Conservation (phyloP, 2,113 vertebrate genomes). For the Sinosuthora webbiana region DNA sequence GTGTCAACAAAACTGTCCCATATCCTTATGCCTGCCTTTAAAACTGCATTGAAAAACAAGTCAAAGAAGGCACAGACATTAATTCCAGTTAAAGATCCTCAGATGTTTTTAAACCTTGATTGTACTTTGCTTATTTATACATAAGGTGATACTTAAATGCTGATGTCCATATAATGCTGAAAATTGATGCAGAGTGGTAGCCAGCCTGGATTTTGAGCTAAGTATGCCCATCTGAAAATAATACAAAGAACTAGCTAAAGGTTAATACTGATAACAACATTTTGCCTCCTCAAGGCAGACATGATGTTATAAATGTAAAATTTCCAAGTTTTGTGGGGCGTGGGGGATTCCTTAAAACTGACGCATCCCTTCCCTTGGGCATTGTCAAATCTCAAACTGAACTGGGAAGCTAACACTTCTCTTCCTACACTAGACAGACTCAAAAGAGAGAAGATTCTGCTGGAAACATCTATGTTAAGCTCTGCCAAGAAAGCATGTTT, state of each 20-base stretch:
- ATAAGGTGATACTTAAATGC: not conserved
- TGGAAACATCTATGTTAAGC: conserved; percentile 26
- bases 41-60: not conserved
- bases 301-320: conserved; percentile 56
- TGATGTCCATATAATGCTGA: not conserved
- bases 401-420: conserved; percentile 24
- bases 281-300: conserved; percentile 52
- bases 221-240: conserved; percentile 11
- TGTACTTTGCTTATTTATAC: not conserved
- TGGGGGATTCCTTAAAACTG: conserved; percentile 65
- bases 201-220: not conserved
- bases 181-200: not conserved
- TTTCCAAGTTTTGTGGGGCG: conserved; percentile 50
- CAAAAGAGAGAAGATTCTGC: conserved; percentile 36
- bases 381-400: conserved; percentile 38
- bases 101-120: not conserved
- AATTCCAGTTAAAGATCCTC: not conserved
- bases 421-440: conserved; percentile 6
- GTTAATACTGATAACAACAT: conserved; percentile 38
- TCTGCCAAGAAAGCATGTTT: conserved; percentile 30
- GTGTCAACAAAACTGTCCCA: conserved; percentile 1
- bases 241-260: not conserved
- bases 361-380: conserved; percentile 48
- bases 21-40: not conserved
- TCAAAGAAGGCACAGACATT: not conserved